Evolutionary conservation across 2,888 invertebrate species (phyloP), one percentile per base, ranked within the genome.

Genomic region (Drosophila lutescens): DNA sequence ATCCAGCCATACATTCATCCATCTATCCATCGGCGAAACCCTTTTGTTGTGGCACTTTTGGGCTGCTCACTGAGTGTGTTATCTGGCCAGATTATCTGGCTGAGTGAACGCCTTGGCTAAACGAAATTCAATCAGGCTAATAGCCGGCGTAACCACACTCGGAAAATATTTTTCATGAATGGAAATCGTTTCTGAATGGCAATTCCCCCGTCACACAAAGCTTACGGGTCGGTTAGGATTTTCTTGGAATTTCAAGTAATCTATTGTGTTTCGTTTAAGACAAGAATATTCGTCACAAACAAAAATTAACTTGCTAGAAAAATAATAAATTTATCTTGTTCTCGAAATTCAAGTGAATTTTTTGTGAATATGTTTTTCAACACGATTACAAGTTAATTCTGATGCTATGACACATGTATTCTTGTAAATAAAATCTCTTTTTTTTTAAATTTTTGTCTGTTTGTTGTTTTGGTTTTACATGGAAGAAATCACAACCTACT

Each of bases 71-170:
- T 66, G 51, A 66, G 36, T 66, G 43, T 66, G 65, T 51, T 65
- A 66, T 66, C 66, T 47, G 66, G 65, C 44, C 65, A 65, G 65
- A 65, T 65, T 70, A 70, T 70, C 70, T 70, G 72, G 54, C 34
- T 60, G 59, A 80, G 71, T 66, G 68, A 62, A 66, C 69, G 72
- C 71, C 71, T 70, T 68, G 74, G 59, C 72, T 76, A 74, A 84
- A 76, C 69, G 69, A 56, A 86, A 86, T 83, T 75, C 82, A 83
- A 83, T 83, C 87, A 77, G 76, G 66, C 86, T 83, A 83, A 83
- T 86, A 77, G 87, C 68, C 56, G 46, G 20, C 49, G 47, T 66
- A 66, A 66, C 53, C 60, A 77, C 62, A 63, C 62, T 59, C 17
- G n/a, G 7, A 53, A 51, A 58, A 4, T 36, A 4, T 17, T 49